Base-by-base conservation (phyloP, 2,113 vertebrate genomes). In the Lepisosteus oculatus region DNA sequence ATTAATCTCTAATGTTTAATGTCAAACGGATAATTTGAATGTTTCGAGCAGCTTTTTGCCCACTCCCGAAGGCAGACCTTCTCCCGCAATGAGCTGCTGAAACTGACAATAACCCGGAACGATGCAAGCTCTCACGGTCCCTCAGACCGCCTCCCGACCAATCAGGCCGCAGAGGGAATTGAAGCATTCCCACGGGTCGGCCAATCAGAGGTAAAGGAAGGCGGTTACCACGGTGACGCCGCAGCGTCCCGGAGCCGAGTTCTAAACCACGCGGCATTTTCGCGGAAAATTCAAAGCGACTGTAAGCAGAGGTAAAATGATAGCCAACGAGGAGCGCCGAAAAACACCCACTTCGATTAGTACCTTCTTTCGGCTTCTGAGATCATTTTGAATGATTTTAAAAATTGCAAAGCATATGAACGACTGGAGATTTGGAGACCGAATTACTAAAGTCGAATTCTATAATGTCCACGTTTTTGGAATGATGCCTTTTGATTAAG, bases 101-200 rank as follows among this genome's bases (percentile, higher is more conserved):
- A 87, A 91, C 90, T 92, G 90, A 93, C 90, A 90, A 88, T 88
- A 90, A 88, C 89, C 89, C 89, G 90, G 90, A 92, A 91, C 90
- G 88, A 79, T 85, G 90, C 90, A 78, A 86, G 82, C 80, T 80
- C 85, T 88, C 87, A 84, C 76, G 77, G 72, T 74, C 74, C 78
- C 72, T 67, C 80, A 72, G 84, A 85, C 90, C 91, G 90, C 90
- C 91, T 83, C 86, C 84, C 84, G 78, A 85, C 91, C 91, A 93
- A 93, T 93, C 90, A 86, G 67, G 51, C 78, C 29, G 55, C 85
- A 65, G 65, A 42, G 84, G 72, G 69, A 81, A 85, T 74, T 86
- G 83, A 84, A 84, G 88, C 84, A 88, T 93, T 92, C 88, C 88
- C 89, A 89, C 87, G 85, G 85, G 85, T 78, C 84, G 80, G 80